A percentile compares a stretch with the other conserved stretches of the same genome.
These are phyloP conservation scores for Therioaphis trifolii DNA, from an alignment of 2,888 invertebrate genomes.

Conservation along the genomic window DNA sequence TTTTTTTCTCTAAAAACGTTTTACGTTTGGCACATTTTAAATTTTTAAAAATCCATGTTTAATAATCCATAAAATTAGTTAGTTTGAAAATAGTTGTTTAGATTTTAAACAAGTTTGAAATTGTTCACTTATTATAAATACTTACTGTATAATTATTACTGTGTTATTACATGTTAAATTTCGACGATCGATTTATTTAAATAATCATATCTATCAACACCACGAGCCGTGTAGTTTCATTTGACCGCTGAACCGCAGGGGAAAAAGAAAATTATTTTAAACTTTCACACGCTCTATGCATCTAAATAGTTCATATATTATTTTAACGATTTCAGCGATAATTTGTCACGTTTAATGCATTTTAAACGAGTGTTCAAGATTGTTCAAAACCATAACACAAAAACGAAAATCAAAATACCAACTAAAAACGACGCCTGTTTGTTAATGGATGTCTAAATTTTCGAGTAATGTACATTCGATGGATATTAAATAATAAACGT, in stretches of 20 bases:
- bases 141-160: no score
- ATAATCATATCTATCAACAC: no score
- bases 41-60: no score
- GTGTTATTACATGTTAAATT: no score
- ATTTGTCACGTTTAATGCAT: slow-evolving; percentile 21
- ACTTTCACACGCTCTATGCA: slow-evolving; percentile 25
- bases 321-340: neutral
- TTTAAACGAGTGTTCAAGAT: neutral
- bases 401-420: neutral
- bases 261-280: neutral
- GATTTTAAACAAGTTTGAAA: no score
- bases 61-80: no score
- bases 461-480: neutral
- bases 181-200: no score
- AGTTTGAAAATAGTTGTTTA: no score
- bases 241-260: neutral
- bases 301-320: neutral
- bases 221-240: neutral
- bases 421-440: neutral
- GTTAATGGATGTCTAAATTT: neutral
- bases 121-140: no score
- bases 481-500: no score
- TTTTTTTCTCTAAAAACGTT: no score
- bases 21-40: no score
- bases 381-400: neutral